Percentiles rank a stretch among this genome's conserved stretches.
Conservation (phyloP, 2,797 vertebrate genomes). For the Pelodytes ibericus region DNA sequence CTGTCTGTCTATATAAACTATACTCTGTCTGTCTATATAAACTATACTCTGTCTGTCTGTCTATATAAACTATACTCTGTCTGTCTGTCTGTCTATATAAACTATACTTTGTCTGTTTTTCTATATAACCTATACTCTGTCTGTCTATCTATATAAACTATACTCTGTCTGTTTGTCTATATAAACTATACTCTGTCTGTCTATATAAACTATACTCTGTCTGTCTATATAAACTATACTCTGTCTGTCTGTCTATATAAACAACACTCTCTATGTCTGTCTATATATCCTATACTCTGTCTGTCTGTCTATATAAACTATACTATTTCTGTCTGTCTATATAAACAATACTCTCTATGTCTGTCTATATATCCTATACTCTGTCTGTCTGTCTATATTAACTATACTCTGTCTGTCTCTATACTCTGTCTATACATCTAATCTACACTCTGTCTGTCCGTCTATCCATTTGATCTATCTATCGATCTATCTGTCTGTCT, state of each 20-base stretch:
- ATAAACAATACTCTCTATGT: too few species aligned
- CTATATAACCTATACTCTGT: background rate
- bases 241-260: too few species aligned
- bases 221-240: too few species aligned
- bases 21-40: slow-evolving; percentile 16
- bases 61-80: slow-evolving; percentile 14
- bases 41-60: slow-evolving; percentile 15
- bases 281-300: background rate
- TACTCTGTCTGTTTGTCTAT: background rate
- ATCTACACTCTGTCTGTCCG: background rate
- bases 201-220: background rate
- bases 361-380: background rate
- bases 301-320: background rate
- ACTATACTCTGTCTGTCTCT: background rate
- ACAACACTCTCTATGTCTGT: too few species aligned
- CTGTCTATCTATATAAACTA: slow-evolving; percentile 24
- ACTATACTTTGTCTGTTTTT: slow-evolving; percentile 24
- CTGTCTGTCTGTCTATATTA: background rate
- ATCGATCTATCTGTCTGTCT: too few species aligned
- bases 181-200: background rate
- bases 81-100: slow-evolving; percentile 11
- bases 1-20: slow-evolving; percentile 16
- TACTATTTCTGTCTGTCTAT: too few species aligned
- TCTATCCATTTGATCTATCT: too few species aligned
- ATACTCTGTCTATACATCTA: too few species aligned